Evolutionary conservation across 2,888 invertebrate species (phyloP).

Genomic region (Epinotia ramella): DNA sequence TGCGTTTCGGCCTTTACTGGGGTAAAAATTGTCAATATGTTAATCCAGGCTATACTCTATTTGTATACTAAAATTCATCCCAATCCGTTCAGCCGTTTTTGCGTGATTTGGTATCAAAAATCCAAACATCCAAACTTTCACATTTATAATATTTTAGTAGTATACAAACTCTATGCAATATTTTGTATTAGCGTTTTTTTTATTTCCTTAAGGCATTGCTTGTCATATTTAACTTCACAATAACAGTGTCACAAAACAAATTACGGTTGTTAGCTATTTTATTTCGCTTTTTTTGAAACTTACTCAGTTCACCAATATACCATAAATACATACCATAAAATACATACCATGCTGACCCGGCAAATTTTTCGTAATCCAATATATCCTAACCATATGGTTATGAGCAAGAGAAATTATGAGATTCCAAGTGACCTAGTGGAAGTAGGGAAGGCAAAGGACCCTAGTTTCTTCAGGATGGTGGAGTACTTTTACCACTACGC

Average conservation of each 20-base stretch:
- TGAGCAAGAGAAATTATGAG: slow-evolving; percentile 62
- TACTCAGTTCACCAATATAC: background rate
- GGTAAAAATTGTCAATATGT: no score
- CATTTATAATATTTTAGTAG: no score
- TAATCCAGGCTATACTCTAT: no score
- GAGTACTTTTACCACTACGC: slow-evolving; percentile 89
- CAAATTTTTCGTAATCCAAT: slow-evolving; percentile 3
- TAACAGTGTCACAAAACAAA: background rate
- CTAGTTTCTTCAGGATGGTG: slow-evolving; percentile 87
- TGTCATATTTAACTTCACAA: background rate
- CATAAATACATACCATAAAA: background rate
- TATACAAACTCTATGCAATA: no score
- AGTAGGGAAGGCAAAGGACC: slow-evolving; percentile 70
- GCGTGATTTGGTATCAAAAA: no score
- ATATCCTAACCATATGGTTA: background rate
- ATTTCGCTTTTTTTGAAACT: slow-evolving; percentile 9
- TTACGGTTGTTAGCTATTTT: background rate
- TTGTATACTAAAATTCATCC: no score
- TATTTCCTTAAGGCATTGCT: background rate
- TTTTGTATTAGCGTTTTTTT: background rate
- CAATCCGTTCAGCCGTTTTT: no score
- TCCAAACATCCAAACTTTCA: no score
- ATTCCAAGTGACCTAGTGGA: slow-evolving; percentile 70
- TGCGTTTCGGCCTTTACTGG: no score
- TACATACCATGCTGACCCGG: background rate